Base-by-base conservation (phyloP, 2,888 invertebrate species). In the Meganola albula region DNA sequence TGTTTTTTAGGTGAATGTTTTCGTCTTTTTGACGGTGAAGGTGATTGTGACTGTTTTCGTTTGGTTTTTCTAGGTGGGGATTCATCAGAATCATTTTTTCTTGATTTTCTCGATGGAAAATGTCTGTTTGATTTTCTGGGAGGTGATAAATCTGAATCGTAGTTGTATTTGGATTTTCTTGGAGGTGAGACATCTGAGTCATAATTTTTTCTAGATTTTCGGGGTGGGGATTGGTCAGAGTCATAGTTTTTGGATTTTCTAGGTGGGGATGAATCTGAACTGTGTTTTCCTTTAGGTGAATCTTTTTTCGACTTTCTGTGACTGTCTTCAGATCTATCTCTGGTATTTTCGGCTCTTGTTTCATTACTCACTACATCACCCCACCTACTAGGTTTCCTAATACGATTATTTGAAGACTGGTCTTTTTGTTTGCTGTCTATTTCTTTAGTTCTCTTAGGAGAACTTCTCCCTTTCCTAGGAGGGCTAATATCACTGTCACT, bases 401-500 rank as follows among this genome's bases (percentile, higher is more conserved):
- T 31, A 44, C 49, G 14, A 18, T 16, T 7, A 12, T 12, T 43
- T 4, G 41, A 18, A 10, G 40, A 31, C 25, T 27, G 38, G 5
- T 44, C 24, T 9, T 35, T 32, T 31, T 34, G 41, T 28, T 41
- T 49, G 25, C 5, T 40, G 10, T 27, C 21, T 1, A 34, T 27
- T n/a, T 20, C 20, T 11, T 16, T 34, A 2, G 3, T n/a, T 20
- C 25, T 39, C 10, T 31, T 34, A 4, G 45, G 48, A 18, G 51
- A 32, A 14, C 26, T 44, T 1, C 35, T 34, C 13, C 41, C 53
- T 45, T 44, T 68, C 47, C 74, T 70, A 0, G 73, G 75, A 9
- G 79, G 83, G 37, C 82, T 84, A 24, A 67, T 48, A 46, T 87
- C 80, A 57, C 72, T 76, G 21, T 77, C 78, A 40, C 69, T 71